Evolutionary conservation across 2,797 vertebrate species (phyloP), one percentile per base, ranked within the genome.

Genomic region (Prionace glauca): DNA sequence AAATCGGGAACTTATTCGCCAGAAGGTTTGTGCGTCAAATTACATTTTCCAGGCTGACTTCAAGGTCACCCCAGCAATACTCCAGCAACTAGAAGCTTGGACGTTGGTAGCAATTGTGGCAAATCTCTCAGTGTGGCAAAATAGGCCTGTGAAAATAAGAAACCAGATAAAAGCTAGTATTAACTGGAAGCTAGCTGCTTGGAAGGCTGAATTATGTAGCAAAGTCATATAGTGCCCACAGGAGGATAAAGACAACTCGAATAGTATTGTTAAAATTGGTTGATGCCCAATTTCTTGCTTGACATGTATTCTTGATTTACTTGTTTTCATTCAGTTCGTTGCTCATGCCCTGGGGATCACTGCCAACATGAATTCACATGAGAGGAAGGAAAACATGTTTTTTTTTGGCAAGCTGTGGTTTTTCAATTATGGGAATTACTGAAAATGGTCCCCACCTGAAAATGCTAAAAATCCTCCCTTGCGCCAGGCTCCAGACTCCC

Each of bases 331-430:
- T 41, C 90, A 41, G 62, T 41, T 41, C 65, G 3, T 92, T 69
- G 20, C 10, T 36, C 22, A 29, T 36, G 41, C 62, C 90, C 90
- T 41, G n/a, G 45, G 62, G 36, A 69, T 69, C 20, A 22, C 12
- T 92, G 90, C n/a, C 90, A 92, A 92, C 65, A 41, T 69, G n/a
- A 69, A 92, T 69, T 92, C 20, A 92, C 62, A 41, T 92, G 7
- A 69, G 90, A 3, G 90, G n/a, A 69, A 24, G 90, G n/a, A 41
- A 65, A 92, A 41, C 16, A 92, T 41, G 20, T 69, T 92, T 67
- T 90, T 56, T 90, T 62, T 67, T 92, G 20, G n/a, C 18, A 92
- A 67, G 8, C 41, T 69, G 20, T 92, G 62, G 69, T 11, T 91
- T 91, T 36, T 62, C 32, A 91, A 91, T 69, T 65, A 92, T 69